Conservation (phyloP, 2,797 vertebrate genomes). For the Ataeniobius toweri region DNA sequence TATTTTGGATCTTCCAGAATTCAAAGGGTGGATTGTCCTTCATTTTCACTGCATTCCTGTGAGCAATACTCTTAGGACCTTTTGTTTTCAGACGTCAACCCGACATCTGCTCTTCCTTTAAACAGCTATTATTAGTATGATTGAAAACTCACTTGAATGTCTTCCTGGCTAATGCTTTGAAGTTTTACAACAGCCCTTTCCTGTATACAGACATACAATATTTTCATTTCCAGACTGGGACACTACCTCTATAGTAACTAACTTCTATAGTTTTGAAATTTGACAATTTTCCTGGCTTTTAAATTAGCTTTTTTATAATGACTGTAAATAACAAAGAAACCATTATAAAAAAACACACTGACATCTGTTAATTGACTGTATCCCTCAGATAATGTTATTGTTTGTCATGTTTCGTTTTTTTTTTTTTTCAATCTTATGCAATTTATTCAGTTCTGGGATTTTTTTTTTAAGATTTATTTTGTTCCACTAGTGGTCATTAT, state of each 20-base stretch:
- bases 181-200: neutral
- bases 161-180: neutral
- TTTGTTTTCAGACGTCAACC: neutral
- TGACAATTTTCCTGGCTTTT: neutral
- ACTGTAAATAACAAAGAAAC: neutral
- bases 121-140: neutral
- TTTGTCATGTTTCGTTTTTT: neutral
- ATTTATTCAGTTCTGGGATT: neutral
- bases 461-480: too few relatives aligned
- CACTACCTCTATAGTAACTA: neutral
- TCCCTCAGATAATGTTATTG: neutral
- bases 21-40: neutral
- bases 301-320: neutral
- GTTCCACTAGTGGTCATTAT: too few relatives aligned
- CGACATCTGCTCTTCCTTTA: neutral
- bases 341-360: neutral
- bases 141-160: conserved; percentile 5
- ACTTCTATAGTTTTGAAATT: neutral
- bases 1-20: neutral
- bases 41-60: neutral
- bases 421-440: neutral
- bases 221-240: neutral
- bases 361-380: neutral
- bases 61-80: neutral
- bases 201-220: neutral